phyloP scores from a whole-genome alignment of 1,140 invertebrate genomes.

The Plodia interpunctella region DNA sequence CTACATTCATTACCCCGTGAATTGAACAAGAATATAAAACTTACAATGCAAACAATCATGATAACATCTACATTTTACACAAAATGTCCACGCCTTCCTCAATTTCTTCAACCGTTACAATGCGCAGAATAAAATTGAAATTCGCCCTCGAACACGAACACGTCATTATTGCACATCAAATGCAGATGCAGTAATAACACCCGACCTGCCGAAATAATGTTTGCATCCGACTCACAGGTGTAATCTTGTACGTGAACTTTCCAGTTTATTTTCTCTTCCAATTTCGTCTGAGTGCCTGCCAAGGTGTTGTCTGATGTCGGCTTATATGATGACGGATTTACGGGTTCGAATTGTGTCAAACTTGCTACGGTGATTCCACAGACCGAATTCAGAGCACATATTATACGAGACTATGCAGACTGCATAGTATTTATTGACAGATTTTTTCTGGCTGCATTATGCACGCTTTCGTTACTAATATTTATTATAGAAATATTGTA shows the following conservation, averaged over 20 bases:
- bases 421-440: no score
- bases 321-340: constrained; percentile 44
- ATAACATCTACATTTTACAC: background rate
- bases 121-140: background rate
- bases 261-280: constrained; percentile 71
- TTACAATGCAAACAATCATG: no score
- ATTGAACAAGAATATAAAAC: no score
- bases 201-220: constrained; percentile 32
- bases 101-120: background rate
- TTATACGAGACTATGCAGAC: no score
- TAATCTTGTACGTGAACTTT: constrained; percentile 63
- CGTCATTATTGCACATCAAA: background rate
- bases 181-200: background rate
- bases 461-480: no score
- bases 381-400: no score
- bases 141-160: background rate
- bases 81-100: background rate
- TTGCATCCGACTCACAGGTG: constrained; percentile 44
- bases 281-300: constrained; percentile 68
- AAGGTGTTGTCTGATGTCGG: constrained; percentile 64
- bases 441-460: no score
- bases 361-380: background rate
- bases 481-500: no score
- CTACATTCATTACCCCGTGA: no score
- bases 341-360: constrained; percentile 20